These are phyloP conservation scores for Hippocampus mohnikei DNA, from an alignment of 2,113 vertebrate genomes.

Conservation along the genomic window DNA sequence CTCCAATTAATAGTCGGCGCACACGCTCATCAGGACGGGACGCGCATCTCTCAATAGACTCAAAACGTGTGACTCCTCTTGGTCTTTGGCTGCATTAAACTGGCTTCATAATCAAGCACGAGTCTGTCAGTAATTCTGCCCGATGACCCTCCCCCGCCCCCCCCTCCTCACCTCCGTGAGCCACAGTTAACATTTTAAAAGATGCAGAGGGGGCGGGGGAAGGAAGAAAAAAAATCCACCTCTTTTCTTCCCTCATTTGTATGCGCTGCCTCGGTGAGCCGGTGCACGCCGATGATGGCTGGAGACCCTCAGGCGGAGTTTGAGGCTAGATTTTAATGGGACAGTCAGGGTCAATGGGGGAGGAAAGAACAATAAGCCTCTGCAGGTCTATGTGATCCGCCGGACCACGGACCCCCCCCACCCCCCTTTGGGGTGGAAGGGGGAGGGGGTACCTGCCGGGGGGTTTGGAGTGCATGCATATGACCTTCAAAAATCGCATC, in stretches of 20 bases:
- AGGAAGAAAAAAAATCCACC: not conserved
- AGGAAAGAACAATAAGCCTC: constrained; percentile 52
- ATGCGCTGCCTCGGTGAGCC: constrained; percentile 38
- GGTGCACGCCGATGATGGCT: constrained; percentile 49
- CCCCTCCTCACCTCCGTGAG: not conserved
- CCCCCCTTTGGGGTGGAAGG: not conserved
- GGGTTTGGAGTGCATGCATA: constrained; percentile 34
- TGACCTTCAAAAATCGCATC: constrained; percentile 58
- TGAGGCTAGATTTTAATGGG: constrained; percentile 74
- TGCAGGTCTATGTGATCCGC: constrained; percentile 47
- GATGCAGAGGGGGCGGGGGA: constrained; percentile 7
- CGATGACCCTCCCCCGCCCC: constrained; percentile 4
- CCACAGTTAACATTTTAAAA: constrained; percentile 21
- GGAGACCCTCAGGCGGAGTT: constrained; percentile 67
- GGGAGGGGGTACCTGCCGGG: constrained; percentile 29
- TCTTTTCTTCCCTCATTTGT: constrained; percentile 28
- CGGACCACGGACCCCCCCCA: constrained; percentile 7
- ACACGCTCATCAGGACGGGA: constrained; percentile 23
- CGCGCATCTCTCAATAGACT: constrained; percentile 23
- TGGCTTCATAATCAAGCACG: constrained; percentile 14
- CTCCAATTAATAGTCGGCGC: not conserved
- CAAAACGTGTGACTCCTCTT: constrained; percentile 9
- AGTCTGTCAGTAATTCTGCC: constrained; percentile 24
- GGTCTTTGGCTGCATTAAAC: constrained; percentile 29
- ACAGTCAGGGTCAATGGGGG: constrained; percentile 55